phyloP scores from a whole-genome alignment of 2,888 invertebrate genomes.

The Drosophila pegasa region DNA sequence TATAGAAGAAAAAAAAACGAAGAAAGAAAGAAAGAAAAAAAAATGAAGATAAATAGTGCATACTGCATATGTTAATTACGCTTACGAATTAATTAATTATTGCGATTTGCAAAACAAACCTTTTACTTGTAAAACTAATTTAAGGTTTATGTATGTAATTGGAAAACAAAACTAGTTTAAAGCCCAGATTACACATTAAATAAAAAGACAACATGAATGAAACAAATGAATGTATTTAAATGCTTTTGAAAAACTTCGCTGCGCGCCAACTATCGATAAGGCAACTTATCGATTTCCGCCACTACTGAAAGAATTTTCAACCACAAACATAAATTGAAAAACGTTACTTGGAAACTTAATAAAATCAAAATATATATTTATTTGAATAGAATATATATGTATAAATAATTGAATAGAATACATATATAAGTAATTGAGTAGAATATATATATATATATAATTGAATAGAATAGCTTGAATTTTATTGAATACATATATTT shows the following conservation, averaged over 20 bases:
- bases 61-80: slow-evolving; percentile 55
- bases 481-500: background rate
- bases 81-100: slow-evolving; percentile 52
- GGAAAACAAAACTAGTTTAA: slow-evolving; percentile 58
- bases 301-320: background rate
- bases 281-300: background rate
- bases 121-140: slow-evolving; percentile 55
- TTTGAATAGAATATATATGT: no score
- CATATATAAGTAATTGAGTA: no score
- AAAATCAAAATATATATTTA: no score
- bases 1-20: slow-evolving; percentile 13
- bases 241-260: background rate
- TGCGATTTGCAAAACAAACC: slow-evolving; percentile 52
- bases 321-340: no score
- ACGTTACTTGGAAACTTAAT: no score
- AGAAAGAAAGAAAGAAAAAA: background rate
- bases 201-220: slow-evolving; percentile 49
- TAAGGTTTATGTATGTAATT: slow-evolving; percentile 60
- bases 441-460: no score
- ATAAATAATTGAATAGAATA: no score
- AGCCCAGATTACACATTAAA: slow-evolving; percentile 39
- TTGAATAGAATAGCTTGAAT: no score
- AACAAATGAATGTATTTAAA: slow-evolving; percentile 22
- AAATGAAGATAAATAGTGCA: slow-evolving; percentile 29
- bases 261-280: background rate